phyloP scores from a whole-genome alignment of 2,113 vertebrate species.

The Physeter macrocephalus region DNA sequence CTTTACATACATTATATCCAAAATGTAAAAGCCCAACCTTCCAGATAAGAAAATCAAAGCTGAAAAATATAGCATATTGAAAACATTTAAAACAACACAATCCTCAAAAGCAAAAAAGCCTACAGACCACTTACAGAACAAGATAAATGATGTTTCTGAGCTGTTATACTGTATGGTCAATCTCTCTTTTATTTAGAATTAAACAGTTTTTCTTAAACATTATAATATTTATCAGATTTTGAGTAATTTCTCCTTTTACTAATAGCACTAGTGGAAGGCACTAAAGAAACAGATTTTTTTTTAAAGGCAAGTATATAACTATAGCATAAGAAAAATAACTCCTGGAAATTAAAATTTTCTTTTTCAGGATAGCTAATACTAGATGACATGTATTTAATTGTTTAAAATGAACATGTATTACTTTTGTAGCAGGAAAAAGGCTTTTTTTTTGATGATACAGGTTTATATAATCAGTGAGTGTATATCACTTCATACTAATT shows the following conservation, averaged over 20 bases:
- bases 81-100: neutral
- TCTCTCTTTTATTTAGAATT: neutral
- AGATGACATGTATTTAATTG: neutral
- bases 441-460: neutral
- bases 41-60: slow-evolving; percentile 24
- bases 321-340: neutral
- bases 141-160: neutral
- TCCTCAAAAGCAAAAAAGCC: neutral
- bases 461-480: slow-evolving; percentile 1
- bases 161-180: neutral
- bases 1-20: neutral
- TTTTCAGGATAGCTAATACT: neutral
- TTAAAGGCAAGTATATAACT: neutral
- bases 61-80: neutral
- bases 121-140: neutral
- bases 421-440: neutral
- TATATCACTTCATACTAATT: neutral
- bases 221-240: slow-evolving; percentile 3
- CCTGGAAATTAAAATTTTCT: neutral
- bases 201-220: slow-evolving; percentile 12
- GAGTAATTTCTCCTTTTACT: neutral
- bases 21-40: neutral
- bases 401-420: neutral
- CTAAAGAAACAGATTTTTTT: neutral
- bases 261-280: neutral